Base-by-base conservation (phyloP, 2,888 invertebrate genomes). In the Petrophora chlorosata region DNA sequence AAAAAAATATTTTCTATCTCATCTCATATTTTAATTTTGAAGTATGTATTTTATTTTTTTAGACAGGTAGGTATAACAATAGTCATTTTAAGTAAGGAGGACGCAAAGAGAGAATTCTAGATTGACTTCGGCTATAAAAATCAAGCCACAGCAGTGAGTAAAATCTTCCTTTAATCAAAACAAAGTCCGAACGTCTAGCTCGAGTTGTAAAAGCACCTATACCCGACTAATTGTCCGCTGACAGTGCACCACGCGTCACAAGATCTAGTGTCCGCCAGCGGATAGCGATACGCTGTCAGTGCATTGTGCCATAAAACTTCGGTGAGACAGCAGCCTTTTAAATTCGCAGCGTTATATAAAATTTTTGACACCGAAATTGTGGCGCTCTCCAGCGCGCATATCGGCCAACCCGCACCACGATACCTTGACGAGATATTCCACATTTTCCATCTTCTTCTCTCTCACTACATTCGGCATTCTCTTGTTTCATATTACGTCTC, bases 321-420 rank as follows among this genome's bases (percentile, higher is more conserved):
- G 15, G 5, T 13, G 46, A 29, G 49, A 43, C 42, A 51, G 46
- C 41, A 23, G 58, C 59, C 49, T 43, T 65, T 70, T 63, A 66
- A 73, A 77, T 79, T 78, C 70, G 77, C 75, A 61, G 79, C 67
- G 76, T 79, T 79, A 77, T 78, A 85, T 79, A 82, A 76, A 72
- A 77, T 72, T 77, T 79, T 85, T 79, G 79, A 81, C 79, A 75
- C 76, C 79, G 73, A 85, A 85, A 77, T 76, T 73, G 79, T 79
- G 75, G 77, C 79, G 70, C 77, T 79, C 78, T 77, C 75, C 67
- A 71, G 63, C 76, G 75, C 70, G 76, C 75, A 73, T 80, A 71
- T 77, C 76, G 76, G 79, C 65, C 76, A 68, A 56, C 82, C 65
- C 49, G 52, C 79, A 86, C 85, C 78, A 82, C 60, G 78, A 65